A percentile compares a stretch with the other conserved stretches of the same genome.
Evolutionary conservation across 30 jellyfish, hydroid and myxozoan genomes (phyloP).

Genomic region (Turritopsis dohrnii): DNA sequence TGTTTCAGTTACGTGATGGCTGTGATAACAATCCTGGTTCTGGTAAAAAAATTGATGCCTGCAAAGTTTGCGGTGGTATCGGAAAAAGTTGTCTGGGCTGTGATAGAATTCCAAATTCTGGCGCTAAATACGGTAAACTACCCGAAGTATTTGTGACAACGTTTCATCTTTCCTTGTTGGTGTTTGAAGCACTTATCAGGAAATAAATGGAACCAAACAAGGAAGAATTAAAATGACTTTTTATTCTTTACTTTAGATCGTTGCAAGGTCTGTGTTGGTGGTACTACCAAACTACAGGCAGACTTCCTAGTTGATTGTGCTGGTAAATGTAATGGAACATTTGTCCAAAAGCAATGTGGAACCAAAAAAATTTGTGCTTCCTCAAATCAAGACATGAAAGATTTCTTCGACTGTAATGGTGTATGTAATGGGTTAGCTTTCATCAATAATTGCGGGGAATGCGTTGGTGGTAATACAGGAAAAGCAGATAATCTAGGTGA

Average conservation of each 20-base stretch:
- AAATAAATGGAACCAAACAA: too few relatives aligned
- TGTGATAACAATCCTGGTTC: neutral
- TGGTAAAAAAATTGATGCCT: neutral
- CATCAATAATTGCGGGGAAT: constrained; percentile 25
- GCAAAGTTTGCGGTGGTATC: neutral
- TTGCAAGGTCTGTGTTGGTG: constrained; percentile 37
- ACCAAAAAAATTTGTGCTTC: neutral
- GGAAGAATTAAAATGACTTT: too few relatives aligned
- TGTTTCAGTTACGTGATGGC: neutral
- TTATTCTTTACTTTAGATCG: constrained; percentile 26
- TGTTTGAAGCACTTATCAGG: too few relatives aligned
- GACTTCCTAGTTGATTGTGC: constrained; percentile 32
- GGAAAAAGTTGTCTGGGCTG: constrained; percentile 33
- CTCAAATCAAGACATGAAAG: neutral
- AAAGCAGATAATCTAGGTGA: neutral
- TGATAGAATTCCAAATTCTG: constrained; percentile 22
- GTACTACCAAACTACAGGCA: constrained; percentile 11
- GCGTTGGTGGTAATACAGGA: constrained; percentile 43
- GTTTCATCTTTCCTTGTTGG: too few relatives aligned
- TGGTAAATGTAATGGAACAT: constrained; percentile 29
- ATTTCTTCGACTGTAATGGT: constrained; percentile 47
- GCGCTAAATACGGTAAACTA: constrained; percentile 22
- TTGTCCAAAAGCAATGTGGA: neutral
- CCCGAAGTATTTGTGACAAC: too few relatives aligned
- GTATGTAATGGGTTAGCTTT: constrained; percentile 45